Conservation (phyloP, 1,140 invertebrate species). For the Eulimnadia texana region DNA sequence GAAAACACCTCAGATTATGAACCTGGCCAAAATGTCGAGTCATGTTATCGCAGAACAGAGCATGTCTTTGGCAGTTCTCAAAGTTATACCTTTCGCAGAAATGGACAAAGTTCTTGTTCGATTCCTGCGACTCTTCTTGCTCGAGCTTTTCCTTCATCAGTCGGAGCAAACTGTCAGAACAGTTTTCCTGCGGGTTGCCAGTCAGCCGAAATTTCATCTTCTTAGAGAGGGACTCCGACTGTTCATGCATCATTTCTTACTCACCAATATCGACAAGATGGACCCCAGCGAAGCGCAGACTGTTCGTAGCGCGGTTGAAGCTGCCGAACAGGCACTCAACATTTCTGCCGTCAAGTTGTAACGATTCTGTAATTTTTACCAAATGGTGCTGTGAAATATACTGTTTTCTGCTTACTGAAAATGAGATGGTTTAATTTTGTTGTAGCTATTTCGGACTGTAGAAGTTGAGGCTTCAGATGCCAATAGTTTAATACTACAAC, state of each 20-base stretch:
- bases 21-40: slow-evolving; percentile 62
- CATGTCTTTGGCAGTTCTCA: slow-evolving; percentile 67
- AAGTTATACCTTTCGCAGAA: slow-evolving; percentile 72
- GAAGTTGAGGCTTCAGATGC: too few relatives aligned
- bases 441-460: too few relatives aligned
- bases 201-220: slow-evolving; percentile 48
- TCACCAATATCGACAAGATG: slow-evolving; percentile 37
- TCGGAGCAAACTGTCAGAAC: slow-evolving; percentile 38
- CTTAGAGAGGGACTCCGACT: slow-evolving; percentile 58
- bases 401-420: too few relatives aligned
- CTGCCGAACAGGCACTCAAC: background rate
- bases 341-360: background rate
- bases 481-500: too few relatives aligned
- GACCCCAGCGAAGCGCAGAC: slow-evolving; percentile 6
- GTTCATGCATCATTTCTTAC: slow-evolving; percentile 63
- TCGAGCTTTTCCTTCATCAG: slow-evolving; percentile 48
- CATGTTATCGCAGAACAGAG: slow-evolving; percentile 65
- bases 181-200: slow-evolving; percentile 46
- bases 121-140: slow-evolving; percentile 52
- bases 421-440: too few relatives aligned
- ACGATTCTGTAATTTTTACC: background rate
- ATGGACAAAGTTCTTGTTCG: slow-evolving; percentile 50
- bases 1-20: slow-evolving; percentile 44
- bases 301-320: background rate
- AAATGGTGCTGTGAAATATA: too few relatives aligned